These are phyloP conservation scores for Benthosema pterotum DNA, from an alignment of 2,797 vertebrate genomes.

Conservation along the genomic window DNA sequence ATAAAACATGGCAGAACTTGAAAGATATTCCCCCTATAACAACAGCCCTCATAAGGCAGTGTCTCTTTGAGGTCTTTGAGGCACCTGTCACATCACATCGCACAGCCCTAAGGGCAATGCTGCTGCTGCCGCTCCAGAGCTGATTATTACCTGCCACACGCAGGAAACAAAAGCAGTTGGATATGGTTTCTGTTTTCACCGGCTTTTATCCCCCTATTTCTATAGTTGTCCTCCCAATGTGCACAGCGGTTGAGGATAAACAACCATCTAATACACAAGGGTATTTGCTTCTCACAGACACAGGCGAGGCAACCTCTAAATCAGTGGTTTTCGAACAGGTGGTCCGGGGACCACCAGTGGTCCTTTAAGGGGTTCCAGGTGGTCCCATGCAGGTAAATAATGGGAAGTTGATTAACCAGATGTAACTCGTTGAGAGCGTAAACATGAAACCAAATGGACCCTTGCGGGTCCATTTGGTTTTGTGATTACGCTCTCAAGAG, in stretches of 20 bases:
- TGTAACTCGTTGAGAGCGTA: too few relatives aligned
- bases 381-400: too few relatives aligned
- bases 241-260: constrained; percentile 29
- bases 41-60: constrained; percentile 32
- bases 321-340: too few relatives aligned
- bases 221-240: constrained; percentile 43
- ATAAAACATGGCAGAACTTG: constrained; percentile 30
- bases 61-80: constrained; percentile 52
- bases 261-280: too few relatives aligned
- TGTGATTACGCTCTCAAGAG: too few relatives aligned
- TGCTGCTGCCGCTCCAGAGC: constrained; percentile 37
- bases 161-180: constrained; percentile 40
- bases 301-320: too few relatives aligned
- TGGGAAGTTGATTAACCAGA: too few relatives aligned
- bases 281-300: neutral
- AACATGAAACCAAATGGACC: too few relatives aligned
- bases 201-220: constrained; percentile 52
- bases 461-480: too few relatives aligned
- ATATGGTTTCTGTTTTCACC: constrained; percentile 27
- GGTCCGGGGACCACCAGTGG: too few relatives aligned
- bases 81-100: constrained; percentile 53
- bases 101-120: constrained; percentile 54
- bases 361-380: too few relatives aligned
- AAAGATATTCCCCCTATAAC: constrained; percentile 7
- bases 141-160: constrained; percentile 25